These are phyloP conservation scores for Scaptomyza polygonia DNA, from an alignment of 2,888 invertebrate genomes.

Conservation along the genomic window DNA sequence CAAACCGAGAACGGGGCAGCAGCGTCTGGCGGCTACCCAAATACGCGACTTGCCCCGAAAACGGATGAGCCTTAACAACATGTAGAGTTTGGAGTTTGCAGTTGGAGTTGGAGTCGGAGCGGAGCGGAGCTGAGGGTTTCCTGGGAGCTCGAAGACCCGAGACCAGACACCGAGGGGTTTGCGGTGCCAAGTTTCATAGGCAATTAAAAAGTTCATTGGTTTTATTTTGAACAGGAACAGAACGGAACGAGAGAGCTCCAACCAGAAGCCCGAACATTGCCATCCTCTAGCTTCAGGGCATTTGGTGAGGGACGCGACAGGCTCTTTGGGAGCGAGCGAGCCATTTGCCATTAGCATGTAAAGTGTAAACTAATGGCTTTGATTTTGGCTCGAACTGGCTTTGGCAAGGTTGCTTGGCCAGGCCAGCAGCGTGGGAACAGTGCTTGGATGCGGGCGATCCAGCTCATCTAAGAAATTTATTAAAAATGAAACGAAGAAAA, in stretches of 20 bases:
- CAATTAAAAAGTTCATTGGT: conserved; percentile 79
- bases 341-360: conserved; percentile 78
- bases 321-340: conserved; percentile 25
- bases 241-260: conserved; percentile 19
- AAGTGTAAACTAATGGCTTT: conserved; percentile 82
- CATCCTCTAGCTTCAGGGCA: conserved; percentile 37
- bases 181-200: conserved; percentile 65
- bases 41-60: conserved; percentile 54
- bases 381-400: conserved; percentile 52
- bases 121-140: background rate
- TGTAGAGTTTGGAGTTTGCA: conserved; percentile 5
- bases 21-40: conserved; percentile 62
- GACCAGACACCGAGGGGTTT: conserved; percentile 18
- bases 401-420: conserved; percentile 8
- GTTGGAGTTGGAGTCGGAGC: too few relatives aligned
- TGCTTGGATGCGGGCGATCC: conserved; percentile 19
- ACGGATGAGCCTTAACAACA: conserved; percentile 36
- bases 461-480: conserved; percentile 65
- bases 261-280: conserved; percentile 52
- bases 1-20: conserved; percentile 7
- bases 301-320: conserved; percentile 41
- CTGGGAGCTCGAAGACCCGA: conserved; percentile 7
- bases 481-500: conserved; percentile 38
- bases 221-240: conserved; percentile 58
- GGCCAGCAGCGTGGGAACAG: conserved; percentile 77